phyloP scores from a whole-genome alignment of 2,113 vertebrate species.

The Martes martes region DNA sequence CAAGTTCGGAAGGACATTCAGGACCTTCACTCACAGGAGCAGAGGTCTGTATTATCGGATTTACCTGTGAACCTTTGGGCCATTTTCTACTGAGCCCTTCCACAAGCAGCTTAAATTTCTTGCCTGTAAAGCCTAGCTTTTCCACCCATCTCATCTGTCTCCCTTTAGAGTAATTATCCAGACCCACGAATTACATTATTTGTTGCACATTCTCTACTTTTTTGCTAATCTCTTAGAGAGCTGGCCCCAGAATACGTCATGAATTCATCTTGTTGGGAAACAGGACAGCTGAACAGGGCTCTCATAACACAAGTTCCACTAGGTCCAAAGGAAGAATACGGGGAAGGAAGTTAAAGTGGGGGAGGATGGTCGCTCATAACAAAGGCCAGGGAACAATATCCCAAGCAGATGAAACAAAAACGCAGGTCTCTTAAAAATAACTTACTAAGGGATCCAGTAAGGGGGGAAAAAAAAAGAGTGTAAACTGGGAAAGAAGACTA shows the following conservation, averaged over 20 bases:
- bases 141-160: not conserved
- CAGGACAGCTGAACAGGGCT: not conserved
- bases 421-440: not conserved
- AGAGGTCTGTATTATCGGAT: not conserved
- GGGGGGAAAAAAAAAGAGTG: not conserved
- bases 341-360: not conserved
- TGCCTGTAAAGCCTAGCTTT: not conserved
- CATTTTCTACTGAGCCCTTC: not conserved
- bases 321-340: not conserved
- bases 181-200: not conserved
- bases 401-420: not conserved
- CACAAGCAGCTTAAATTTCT: not conserved
- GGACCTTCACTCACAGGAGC: not conserved
- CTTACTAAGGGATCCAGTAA: not conserved
- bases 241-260: not conserved
- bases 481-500: not conserved
- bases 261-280: slow-evolving; percentile 25
- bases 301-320: not conserved
- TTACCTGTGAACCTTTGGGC: not conserved
- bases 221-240: not conserved
- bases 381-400: not conserved
- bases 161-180: not conserved
- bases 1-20: not conserved
- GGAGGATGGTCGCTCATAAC: not conserved
- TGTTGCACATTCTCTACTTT: not conserved